Conservation (phyloP, 2,888 invertebrate species). For the Mylabris sibirica region DNA sequence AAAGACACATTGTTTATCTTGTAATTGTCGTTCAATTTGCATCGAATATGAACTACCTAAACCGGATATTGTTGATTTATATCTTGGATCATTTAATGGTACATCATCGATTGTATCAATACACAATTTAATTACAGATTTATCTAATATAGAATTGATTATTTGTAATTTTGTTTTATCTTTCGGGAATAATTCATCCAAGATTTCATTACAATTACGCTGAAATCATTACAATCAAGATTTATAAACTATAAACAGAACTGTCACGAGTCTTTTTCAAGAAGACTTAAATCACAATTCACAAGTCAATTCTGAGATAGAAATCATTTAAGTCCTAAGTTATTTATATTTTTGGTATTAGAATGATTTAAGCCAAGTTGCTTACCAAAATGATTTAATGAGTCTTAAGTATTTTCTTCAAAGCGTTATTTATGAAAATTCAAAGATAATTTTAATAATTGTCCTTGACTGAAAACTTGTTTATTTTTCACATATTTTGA, state of each 20-base stretch:
- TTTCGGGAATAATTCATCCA: conserved; percentile 62
- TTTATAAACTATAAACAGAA: not conserved
- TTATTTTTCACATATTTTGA: too few relatives aligned
- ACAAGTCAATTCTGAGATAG: too few relatives aligned
- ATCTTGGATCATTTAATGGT: conserved; percentile 87
- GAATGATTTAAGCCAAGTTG: too few relatives aligned
- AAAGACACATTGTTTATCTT: conserved; percentile 86
- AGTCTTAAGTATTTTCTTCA: too few relatives aligned
- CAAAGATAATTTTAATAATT: too few relatives aligned
- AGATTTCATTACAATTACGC: conserved; percentile 62
- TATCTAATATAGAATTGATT: conserved; percentile 61
- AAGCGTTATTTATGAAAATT: too few relatives aligned
- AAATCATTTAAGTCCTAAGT: too few relatives aligned
- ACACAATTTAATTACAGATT: conserved; percentile 73
- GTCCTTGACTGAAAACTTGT: too few relatives aligned
- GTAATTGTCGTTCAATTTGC: conserved; percentile 84
- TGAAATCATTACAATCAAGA: conserved; percentile 42
- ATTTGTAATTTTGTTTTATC: conserved; percentile 58
- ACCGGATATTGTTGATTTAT: conserved; percentile 63
- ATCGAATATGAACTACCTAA: conserved; percentile 80
- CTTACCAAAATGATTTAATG: too few relatives aligned
- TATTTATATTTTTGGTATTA: too few relatives aligned
- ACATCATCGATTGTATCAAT: conserved; percentile 84
- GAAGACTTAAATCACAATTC: too few relatives aligned
- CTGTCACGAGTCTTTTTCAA: too few relatives aligned